A percentile compares a stretch with the other conserved stretches of the same genome.
Evolutionary conservation across 2,113 vertebrate species (phyloP).

Genomic region (Catagonus wagneri): DNA sequence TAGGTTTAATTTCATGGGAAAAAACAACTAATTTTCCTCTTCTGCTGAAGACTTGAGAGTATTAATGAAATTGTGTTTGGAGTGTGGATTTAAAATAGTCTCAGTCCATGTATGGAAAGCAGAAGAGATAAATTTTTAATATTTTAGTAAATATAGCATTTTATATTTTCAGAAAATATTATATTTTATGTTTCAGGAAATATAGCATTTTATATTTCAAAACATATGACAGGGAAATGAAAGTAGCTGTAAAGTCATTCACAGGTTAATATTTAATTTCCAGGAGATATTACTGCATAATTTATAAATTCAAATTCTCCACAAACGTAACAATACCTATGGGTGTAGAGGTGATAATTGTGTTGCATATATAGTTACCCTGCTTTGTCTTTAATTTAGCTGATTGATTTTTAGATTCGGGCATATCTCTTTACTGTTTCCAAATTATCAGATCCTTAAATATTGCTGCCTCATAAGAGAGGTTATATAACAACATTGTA

Average conservation of each 20-base stretch:
- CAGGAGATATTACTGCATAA: not conserved
- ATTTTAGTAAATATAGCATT: not conserved
- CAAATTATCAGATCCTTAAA: not conserved
- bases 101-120: not conserved
- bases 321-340: not conserved
- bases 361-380: not conserved
- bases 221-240: not conserved
- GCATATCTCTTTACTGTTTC: not conserved
- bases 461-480: not conserved
- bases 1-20: not conserved
- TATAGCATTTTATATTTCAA: slow-evolving; percentile 9
- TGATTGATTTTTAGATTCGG: not conserved
- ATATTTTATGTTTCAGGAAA: not conserved
- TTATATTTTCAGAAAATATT: slow-evolving; percentile 14
- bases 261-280: not conserved
- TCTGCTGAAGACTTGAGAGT: not conserved
- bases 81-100: not conserved
- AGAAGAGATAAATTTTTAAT: not conserved
- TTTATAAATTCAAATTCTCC: not conserved
- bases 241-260: not conserved
- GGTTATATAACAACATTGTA: rapidly evolving
- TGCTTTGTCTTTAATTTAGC: not conserved
- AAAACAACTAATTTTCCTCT: not conserved
- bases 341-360: not conserved
- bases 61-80: not conserved